Evolutionary conservation across 2,113 vertebrate species (phyloP), one percentile per base, ranked within the genome.

Genomic region (Craseonycteris thonglongyai): DNA sequence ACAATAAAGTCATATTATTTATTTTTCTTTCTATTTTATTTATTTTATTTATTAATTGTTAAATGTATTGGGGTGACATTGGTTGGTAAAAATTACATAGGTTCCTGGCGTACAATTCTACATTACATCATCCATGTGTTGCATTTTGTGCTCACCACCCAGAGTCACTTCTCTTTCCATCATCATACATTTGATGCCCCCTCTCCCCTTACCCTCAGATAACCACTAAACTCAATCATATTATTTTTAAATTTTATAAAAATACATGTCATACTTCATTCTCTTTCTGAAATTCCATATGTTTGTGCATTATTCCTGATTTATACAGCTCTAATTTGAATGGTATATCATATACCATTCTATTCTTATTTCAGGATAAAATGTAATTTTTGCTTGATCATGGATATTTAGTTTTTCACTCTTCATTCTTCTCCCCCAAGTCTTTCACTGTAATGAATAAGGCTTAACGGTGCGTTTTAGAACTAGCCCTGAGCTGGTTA

Each of bases 211-310:
- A n/a, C n/a, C n/a, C n/a, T n/a, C n/a, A n/a, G n/a, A n/a, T n/a
- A n/a, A n/a, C n/a, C n/a, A n/a, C n/a, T 84, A 71, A 65, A 42
- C 35, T 22, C 38, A 74, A 33, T 66, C 51, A 33, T 79, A 28
- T 19, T 56, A 63, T 88, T 95, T 93, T 42, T 45, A 59, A 90
- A 54, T 22, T 21, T 28, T 86, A 35, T 28, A 68, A 61, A 91
- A 94, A 40, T 40, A 14, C 11, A 30, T 40, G 4, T 16, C 26
- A 68, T 22, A 15, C 6, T 56, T 5, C 49, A 40, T 72, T 74
- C 80, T 58, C 65, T 35, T 87, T 83, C 28, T 71, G 26, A 6
- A 40, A 3, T 90, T 75, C 12, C 16, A 7, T n/a, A 54, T 35
- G 7, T 56, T 56, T 90, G 11, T 45, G 15, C 22, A 5, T 89